Percentiles rank a stretch among this genome's conserved stretches.
Evolutionary conservation across 2,113 vertebrate genomes (phyloP).

Genomic region (Capreolus pygargus): DNA sequence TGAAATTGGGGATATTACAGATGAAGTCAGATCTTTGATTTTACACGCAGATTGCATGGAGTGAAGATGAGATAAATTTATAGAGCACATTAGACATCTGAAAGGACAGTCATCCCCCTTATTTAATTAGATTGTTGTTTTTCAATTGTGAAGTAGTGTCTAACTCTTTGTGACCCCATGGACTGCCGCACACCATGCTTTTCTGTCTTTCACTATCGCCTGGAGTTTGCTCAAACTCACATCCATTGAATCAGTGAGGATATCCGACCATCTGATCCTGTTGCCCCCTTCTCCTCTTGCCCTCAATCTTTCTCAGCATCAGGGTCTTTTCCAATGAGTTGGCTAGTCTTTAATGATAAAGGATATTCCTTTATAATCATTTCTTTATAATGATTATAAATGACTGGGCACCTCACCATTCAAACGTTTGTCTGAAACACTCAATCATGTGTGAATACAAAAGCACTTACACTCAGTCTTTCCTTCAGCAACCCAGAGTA

Average conservation of each 20-base stretch:
- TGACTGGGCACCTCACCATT: neutral
- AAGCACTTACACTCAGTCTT: neutral
- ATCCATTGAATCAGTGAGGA: neutral
- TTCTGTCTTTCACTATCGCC: neutral
- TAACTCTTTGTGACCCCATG: neutral
- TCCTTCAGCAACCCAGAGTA: neutral
- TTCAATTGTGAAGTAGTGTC: neutral
- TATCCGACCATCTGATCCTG: neutral
- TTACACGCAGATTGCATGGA: neutral
- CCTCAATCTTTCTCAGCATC: neutral
- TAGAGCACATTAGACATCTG: neutral
- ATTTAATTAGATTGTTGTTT: neutral
- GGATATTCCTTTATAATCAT: neutral
- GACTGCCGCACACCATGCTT: neutral
- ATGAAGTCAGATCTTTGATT: neutral
- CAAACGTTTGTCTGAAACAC: neutral
- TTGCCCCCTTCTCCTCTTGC: neutral
- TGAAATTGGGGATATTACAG: neutral
- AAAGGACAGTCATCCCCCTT: neutral
- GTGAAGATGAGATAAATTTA: neutral
- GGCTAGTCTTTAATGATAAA: neutral
- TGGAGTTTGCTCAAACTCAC: neutral
- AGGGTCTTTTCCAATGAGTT: neutral
- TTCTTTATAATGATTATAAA: neutral
- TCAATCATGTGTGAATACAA: neutral